These are phyloP conservation scores for Peromyscus maniculatus DNA, from an alignment of 2,113 vertebrate genomes.

Conservation along the genomic window DNA sequence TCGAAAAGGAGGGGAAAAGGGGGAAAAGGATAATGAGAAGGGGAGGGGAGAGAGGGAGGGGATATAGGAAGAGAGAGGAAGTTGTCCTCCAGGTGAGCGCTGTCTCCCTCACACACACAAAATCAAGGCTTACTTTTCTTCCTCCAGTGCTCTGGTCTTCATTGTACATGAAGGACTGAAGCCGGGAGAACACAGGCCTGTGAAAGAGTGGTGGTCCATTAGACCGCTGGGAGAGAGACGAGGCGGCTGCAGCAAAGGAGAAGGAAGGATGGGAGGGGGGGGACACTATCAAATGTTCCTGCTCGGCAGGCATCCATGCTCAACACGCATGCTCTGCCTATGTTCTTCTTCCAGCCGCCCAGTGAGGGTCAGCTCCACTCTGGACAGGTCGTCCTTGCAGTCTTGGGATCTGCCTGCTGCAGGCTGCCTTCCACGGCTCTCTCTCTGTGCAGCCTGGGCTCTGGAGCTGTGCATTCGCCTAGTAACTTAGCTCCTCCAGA, in stretches of 20 bases:
- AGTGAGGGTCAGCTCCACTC: neutral
- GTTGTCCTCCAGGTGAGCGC: neutral
- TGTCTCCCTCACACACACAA: neutral
- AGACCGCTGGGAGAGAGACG: neutral
- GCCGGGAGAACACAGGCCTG: neutral
- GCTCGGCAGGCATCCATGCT: fast-evolving
- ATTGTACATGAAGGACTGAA: slow-evolving; percentile 33
- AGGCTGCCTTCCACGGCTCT: neutral
- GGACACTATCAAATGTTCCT: neutral
- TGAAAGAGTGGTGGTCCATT: neutral
- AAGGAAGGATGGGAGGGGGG: neutral
- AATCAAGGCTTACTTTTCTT: neutral
- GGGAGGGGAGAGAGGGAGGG: too few relatives aligned
- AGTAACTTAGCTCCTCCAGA: fast-evolving
- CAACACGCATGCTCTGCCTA: fast-evolving
- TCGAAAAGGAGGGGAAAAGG: neutral
- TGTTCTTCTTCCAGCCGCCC: neutral
- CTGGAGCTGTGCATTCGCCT: neutral
- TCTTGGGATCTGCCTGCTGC: neutral
- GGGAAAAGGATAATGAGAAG: neutral
- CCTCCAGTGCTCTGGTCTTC: neutral
- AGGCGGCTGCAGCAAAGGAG: neutral
- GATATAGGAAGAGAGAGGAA: too few relatives aligned
- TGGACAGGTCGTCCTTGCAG: neutral
- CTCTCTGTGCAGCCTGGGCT: neutral